Conservation (phyloP, 2,888 invertebrate species). For the Sinodicranocentrus sp. region DNA sequence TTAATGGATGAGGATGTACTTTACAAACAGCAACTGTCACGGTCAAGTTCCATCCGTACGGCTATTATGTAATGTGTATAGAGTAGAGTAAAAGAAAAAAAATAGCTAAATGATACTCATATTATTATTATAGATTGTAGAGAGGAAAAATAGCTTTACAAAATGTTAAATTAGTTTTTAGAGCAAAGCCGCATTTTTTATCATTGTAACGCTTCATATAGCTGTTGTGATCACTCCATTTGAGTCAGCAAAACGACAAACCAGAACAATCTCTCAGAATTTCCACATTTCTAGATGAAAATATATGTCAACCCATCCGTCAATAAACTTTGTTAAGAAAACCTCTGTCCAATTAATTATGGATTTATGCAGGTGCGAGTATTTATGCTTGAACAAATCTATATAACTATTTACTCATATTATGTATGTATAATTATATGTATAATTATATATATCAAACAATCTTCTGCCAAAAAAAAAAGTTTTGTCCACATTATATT, state of each 20-base stretch:
- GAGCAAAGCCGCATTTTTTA: too few relatives aligned
- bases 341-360: slow-evolving; percentile 7
- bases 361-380: not conserved
- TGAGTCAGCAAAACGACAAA: slow-evolving; percentile 39
- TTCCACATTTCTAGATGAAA: not conserved
- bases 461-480: slow-evolving; percentile 18
- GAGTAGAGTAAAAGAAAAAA: slow-evolving; percentile 21
- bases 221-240: slow-evolving; percentile 13
- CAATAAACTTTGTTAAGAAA: not conserved
- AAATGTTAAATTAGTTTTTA: too few relatives aligned
- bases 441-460: not conserved
- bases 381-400: too few relatives aligned
- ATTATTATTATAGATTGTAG: slow-evolving; percentile 5
- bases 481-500: not conserved
- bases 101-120: not conserved
- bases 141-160: too few relatives aligned
- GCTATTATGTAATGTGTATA: slow-evolving; percentile 57
- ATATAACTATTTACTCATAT: too few relatives aligned
- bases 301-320: not conserved
- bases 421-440: not conserved
- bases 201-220: not conserved
- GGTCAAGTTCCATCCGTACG: slow-evolving; percentile 68
- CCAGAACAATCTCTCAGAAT: slow-evolving; percentile 48
- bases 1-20: slow-evolving; percentile 35
- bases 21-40: slow-evolving; percentile 59